Conservation (phyloP, 2,888 invertebrate genomes). For the Drosophila longiperda region DNA sequence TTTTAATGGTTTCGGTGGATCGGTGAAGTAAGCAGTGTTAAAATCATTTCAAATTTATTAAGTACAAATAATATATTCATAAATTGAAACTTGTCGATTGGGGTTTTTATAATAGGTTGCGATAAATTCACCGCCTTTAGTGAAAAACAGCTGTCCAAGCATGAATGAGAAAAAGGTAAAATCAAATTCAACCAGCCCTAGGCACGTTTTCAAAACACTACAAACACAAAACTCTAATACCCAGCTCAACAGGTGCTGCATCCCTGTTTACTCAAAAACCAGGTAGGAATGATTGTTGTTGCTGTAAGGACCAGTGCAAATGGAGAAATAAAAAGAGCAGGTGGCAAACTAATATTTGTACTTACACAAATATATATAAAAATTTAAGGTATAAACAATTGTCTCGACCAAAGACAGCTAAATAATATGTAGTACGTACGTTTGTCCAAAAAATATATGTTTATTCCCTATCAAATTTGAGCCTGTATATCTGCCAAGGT, state of each 20-base stretch:
- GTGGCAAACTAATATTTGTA: neutral
- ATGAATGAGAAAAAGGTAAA: neutral
- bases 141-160: neutral
- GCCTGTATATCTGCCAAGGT: neutral
- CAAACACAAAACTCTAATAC: too few species aligned
- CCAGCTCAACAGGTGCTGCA: neutral
- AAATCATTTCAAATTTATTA: neutral
- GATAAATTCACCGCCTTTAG: neutral
- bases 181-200: neutral
- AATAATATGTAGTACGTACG: neutral
- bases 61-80: neutral
- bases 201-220: neutral
- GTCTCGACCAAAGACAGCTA: neutral
- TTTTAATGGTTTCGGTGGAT: too few species aligned
- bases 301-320: neutral
- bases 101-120: neutral
- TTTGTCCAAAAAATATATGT: neutral
- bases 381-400: neutral
- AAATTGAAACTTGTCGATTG: neutral
- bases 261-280: neutral
- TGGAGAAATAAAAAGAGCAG: neutral
- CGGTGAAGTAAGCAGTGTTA: neutral
- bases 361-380: neutral
- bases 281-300: neutral
- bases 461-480: neutral